Conservation (phyloP, 2,797 vertebrate genomes). For the Enteromius viviparus region DNA sequence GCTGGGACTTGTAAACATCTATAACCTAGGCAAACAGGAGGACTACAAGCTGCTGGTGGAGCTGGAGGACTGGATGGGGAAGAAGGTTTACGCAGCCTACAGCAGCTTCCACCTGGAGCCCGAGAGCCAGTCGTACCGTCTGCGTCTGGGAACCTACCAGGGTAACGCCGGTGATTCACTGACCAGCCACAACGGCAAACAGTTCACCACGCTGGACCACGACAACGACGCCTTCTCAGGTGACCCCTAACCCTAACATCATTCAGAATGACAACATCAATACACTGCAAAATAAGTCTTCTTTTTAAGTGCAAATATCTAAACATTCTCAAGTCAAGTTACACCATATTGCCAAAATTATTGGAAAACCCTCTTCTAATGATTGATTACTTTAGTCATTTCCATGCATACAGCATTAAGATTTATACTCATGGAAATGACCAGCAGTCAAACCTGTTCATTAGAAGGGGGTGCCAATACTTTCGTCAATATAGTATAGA, state of each 20-base stretch:
- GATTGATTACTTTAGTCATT: not conserved
- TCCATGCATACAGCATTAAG: not conserved
- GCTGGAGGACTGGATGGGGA: conserved; percentile 96
- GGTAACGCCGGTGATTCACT: conserved; percentile 96
- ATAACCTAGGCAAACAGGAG: conserved; percentile 89
- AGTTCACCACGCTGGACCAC: conserved; percentile 94
- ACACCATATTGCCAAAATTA: not conserved
- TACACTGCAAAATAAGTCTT: not conserved
- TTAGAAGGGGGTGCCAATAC: not conserved
- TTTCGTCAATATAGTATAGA: not conserved
- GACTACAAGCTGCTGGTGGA: conserved; percentile 95
- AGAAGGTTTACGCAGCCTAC: conserved; percentile 97
- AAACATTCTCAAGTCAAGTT: not conserved
- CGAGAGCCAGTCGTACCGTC: conserved; percentile 88
- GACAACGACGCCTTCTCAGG: conserved; percentile 94
- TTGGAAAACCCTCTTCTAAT: not conserved
- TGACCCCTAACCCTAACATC: not conserved
- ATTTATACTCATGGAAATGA: not conserved
- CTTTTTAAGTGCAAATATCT: not conserved
- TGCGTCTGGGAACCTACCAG: conserved; percentile 91
- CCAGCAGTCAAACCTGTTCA: not conserved
- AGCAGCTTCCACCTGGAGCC: conserved; percentile 95
- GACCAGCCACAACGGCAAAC: conserved; percentile 94
- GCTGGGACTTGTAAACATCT: conserved; percentile 94
- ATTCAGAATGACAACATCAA: not conserved